Conservation (phyloP, 2,113 vertebrate genomes). For the Erythrocercus mccallii region DNA sequence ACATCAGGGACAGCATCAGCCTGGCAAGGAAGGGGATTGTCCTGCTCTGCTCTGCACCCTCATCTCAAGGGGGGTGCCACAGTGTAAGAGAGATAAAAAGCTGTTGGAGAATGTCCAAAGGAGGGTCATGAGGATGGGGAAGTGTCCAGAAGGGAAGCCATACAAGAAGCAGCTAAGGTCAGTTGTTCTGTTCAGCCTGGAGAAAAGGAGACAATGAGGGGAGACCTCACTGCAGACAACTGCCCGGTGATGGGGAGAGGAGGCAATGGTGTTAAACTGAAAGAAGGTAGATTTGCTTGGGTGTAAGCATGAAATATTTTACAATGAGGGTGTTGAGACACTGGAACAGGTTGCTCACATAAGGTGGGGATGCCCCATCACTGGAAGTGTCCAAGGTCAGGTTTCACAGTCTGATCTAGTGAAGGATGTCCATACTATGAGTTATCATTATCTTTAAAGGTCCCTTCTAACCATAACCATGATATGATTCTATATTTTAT, state of each 20-base stretch:
- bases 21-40: neutral
- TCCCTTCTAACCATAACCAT: neutral
- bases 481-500: neutral
- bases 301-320: too few relatives aligned
- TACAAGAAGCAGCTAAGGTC: neutral
- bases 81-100: accelerated
- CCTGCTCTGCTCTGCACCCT: neutral
- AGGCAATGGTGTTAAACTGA: neutral
- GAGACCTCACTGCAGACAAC: neutral
- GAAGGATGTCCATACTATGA: neutral
- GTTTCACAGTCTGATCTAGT: neutral
- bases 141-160: accelerated
- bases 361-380: neutral
- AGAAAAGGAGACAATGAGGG: neutral
- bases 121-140: neutral
- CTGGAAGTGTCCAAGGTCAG: neutral
- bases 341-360: too few relatives aligned
- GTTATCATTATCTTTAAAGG: neutral
- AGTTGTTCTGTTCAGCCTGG: neutral
- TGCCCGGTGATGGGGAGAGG: neutral
- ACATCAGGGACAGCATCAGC: neutral
- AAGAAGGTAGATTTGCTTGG: too few relatives aligned
- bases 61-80: neutral
- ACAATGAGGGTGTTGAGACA: too few relatives aligned
- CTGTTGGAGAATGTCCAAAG: neutral